These are phyloP conservation scores for Cephalotes varians DNA, from an alignment of 2,888 invertebrate genomes.

Conservation along the genomic window DNA sequence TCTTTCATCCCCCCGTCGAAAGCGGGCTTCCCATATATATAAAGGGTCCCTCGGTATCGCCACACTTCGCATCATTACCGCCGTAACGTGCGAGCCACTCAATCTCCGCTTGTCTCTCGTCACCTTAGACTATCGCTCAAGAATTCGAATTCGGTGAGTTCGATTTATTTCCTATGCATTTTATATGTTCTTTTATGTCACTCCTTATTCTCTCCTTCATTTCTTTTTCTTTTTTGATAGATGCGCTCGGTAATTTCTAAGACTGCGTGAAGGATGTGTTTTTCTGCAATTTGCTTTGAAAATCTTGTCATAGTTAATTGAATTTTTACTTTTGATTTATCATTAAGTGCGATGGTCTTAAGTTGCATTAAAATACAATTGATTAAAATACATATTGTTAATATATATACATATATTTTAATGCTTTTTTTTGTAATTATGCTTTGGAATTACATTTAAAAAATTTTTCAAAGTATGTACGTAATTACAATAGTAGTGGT, in stretches of 20 bases:
- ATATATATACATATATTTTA: constrained; percentile 4
- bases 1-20: constrained; percentile 68
- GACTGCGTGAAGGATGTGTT: background rate
- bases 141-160: constrained; percentile 57
- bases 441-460: background rate
- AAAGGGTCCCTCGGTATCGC: constrained; percentile 72
- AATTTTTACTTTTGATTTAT: background rate
- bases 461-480: background rate
- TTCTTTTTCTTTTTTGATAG: background rate
- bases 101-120: constrained; percentile 38
- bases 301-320: background rate
- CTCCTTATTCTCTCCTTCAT: background rate
- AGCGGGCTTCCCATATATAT: constrained; percentile 78
- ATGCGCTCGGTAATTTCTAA: background rate
- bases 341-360: background rate
- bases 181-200: background rate
- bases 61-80: constrained; percentile 80
- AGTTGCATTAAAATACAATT: too few relatives aligned
- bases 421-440: too few relatives aligned
- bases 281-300: background rate
- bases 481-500: background rate
- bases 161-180: background rate
- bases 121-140: constrained; percentile 11
- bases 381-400: background rate
- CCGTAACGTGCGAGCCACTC: constrained; percentile 70